Conservation (phyloP, 2,113 vertebrate species). For the Chinchilla lanigera region DNA sequence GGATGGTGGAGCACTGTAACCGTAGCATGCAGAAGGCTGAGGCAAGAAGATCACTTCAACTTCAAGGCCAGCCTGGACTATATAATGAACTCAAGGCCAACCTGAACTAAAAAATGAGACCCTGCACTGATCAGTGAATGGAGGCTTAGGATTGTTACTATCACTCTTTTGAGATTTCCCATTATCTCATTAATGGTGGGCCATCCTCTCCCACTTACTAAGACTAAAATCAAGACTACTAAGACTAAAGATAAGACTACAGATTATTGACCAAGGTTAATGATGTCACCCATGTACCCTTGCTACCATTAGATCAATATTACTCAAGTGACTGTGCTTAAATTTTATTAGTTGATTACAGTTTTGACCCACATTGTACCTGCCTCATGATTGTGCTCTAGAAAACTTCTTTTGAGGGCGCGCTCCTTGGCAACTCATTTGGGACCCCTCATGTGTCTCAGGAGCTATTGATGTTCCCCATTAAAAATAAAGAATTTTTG, state of each 20-base stretch:
- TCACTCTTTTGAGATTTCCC: neutral
- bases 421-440: neutral
- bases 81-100: too few relatives aligned
- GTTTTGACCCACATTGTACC: neutral
- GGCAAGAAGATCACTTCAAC: too few relatives aligned
- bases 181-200: neutral
- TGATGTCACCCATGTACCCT: neutral
- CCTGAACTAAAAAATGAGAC: too few relatives aligned
- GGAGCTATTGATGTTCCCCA: neutral
- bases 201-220: neutral
- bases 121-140: neutral
- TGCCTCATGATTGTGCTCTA: neutral
- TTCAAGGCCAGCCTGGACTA: too few relatives aligned
- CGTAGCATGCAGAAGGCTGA: too few relatives aligned
- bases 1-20: too few relatives aligned
- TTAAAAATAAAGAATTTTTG: neutral
- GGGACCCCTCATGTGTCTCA: neutral
- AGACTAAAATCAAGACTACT: neutral
- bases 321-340: neutral
- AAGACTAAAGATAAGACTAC: neutral
- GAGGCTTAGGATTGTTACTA: neutral
- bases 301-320: neutral
- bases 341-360: neutral
- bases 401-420: neutral
- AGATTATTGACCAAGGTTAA: neutral